Conservation (phyloP, 1,140 invertebrate species). For the Galendromus occidentalis region DNA sequence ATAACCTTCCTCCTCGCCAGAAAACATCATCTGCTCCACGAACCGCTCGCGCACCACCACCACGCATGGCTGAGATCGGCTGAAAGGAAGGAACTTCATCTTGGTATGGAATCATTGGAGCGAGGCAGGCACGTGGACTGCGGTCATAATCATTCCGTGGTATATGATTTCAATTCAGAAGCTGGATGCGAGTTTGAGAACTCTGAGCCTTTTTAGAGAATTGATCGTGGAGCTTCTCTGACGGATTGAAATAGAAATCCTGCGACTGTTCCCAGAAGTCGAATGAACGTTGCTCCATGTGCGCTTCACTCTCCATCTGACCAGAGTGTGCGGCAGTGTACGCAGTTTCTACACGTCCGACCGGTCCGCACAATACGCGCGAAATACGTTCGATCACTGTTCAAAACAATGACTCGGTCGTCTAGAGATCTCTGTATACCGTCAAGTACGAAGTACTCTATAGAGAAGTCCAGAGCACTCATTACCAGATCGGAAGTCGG, state of each 20-base stretch:
- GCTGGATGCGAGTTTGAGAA: no score
- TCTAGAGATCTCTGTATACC: background rate
- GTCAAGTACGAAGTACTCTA: background rate
- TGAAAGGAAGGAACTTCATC: no score
- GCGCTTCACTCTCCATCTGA: background rate
- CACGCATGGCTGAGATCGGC: background rate
- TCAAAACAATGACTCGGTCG: background rate
- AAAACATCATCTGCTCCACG: background rate
- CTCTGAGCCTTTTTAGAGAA: no score
- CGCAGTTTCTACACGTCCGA: background rate
- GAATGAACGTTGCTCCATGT: background rate
- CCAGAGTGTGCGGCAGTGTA: background rate
- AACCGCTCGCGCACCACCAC: background rate
- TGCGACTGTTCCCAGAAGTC: no score
- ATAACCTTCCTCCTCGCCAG: background rate
- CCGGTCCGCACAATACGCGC: background rate
- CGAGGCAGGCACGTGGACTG: no score
- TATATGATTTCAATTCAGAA: no score
- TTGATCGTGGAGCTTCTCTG: no score
- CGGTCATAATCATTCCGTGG: no score
- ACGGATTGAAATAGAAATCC: no score
- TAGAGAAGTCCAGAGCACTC: background rate
- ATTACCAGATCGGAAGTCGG: background rate
- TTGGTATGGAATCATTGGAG: no score
- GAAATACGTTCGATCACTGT: background rate